These are phyloP conservation scores for Cercocebus atys DNA, from an alignment of 2,113 vertebrate genomes.

Conservation along the genomic window DNA sequence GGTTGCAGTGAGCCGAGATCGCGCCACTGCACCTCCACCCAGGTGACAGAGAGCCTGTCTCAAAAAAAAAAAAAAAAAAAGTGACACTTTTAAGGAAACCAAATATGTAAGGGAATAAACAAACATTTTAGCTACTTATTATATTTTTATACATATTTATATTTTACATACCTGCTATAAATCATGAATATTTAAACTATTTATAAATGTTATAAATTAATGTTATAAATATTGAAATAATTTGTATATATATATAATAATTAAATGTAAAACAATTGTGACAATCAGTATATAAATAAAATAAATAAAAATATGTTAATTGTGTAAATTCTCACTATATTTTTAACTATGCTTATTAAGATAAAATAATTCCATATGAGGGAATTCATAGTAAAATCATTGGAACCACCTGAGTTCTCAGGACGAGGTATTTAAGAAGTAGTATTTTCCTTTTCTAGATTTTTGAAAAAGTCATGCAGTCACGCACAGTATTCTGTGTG, in stretches of 20 bases:
- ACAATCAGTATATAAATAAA: not conserved
- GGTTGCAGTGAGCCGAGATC: too few relatives aligned
- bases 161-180: not conserved
- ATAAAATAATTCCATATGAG: not conserved
- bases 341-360: constrained; percentile 19
- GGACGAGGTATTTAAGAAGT: constrained; percentile 33
- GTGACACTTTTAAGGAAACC: constrained; percentile 34
- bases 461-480: not conserved
- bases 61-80: not conserved
- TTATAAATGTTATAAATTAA: not conserved
- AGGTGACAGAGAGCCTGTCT: too few relatives aligned
- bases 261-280: not conserved
- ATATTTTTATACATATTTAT: constrained; percentile 14
- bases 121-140: constrained; percentile 7
- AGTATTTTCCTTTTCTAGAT: not conserved
- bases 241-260: not conserved
- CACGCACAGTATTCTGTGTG: not conserved
- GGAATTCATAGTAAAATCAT: constrained; percentile 39
- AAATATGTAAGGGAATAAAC: constrained; percentile 15
- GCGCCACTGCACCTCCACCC: too few relatives aligned
- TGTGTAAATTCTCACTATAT: constrained; percentile 8
- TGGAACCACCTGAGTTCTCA: constrained; percentile 34
- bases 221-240: not conserved
- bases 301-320: constrained; percentile 1
- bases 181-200: not conserved